These are phyloP conservation scores for Pangasius larnaudii DNA, from an alignment of 2,797 vertebrate species.

Conservation along the genomic window DNA sequence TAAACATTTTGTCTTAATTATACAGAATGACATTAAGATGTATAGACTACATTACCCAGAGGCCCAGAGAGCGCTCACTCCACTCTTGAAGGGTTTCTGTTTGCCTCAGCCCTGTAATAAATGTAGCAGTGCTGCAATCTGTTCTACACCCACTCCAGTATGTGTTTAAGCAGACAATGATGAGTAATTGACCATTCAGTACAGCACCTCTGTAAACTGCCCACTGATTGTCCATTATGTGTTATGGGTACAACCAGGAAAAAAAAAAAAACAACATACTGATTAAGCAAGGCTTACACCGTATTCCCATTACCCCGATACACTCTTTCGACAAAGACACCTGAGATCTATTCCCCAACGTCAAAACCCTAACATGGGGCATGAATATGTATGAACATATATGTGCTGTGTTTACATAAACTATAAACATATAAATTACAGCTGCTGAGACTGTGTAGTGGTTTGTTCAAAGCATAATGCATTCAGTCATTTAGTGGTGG, in stretches of 20 bases:
- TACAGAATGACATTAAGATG: conserved; percentile 23
- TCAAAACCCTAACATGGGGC: conserved; percentile 59
- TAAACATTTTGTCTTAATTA: conserved; percentile 49
- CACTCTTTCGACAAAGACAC: conserved; percentile 66
- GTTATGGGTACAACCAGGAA: conserved; percentile 61
- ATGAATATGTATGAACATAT: conserved; percentile 70
- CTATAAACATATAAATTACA: neutral
- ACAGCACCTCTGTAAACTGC: conserved; percentile 68
- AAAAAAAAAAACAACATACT: conserved; percentile 64
- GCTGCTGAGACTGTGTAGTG: neutral
- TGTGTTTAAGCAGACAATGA: conserved; percentile 77
- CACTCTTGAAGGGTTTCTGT: conserved; percentile 60
- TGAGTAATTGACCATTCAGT: conserved; percentile 78
- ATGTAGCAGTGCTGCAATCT: conserved; percentile 70
- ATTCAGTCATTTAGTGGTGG: neutral
- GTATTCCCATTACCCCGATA: conserved; percentile 68
- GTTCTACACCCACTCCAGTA: conserved; percentile 69
- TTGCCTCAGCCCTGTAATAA: conserved; percentile 69
- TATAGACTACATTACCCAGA: conserved; percentile 46
- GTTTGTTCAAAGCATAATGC: neutral
- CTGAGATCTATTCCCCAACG: conserved; percentile 63
- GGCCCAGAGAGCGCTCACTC: conserved; percentile 33
- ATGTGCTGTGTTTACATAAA: conserved; percentile 26
- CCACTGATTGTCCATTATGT: conserved; percentile 76
- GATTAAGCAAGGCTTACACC: conserved; percentile 75